Base-by-base conservation (phyloP, 1,140 invertebrate species). In the Batillaria attramentaria region DNA sequence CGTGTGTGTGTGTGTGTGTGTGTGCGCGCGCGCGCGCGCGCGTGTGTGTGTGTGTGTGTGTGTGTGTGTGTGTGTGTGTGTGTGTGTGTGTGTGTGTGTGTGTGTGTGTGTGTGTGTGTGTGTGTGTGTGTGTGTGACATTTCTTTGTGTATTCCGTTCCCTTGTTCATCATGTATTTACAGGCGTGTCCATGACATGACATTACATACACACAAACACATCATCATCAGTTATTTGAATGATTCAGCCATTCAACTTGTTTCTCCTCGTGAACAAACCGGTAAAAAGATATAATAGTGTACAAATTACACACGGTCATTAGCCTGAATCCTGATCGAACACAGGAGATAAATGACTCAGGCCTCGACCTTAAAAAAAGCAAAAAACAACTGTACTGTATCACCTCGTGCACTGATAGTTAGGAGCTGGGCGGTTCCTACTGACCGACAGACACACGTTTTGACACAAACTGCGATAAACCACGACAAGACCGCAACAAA, bases 31-130 rank as follows among this genome's bases (percentile, higher is more conserved):
- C 46, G 24, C 24, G 46, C 33, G 57, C n/a, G 3, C 33, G 57
- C 33, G n/a, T 62, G 16, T 20, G 57, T 3, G 1, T 62, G 57
- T n/a, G 57, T 62, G 57, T 24, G 24, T 60, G 57, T n/a, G 57
- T 62, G 57, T n/a, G 24, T 62, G 57, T n/a, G 1, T 62, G 57
- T n/a, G 57, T 62, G 3, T 3, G 57, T 62, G 1, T n/a, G 57
- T 62, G 57, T n/a, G 57, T 66, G n/a, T 33, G 62, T 66, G 62
- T 66, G 62, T 66, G 31, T 66, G 62, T 66, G 31, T 66, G 62
- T 66, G n/a, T 66, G n/a, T 35, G 57, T 62, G 57, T 62, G 28
- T 16, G 57, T 62, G 57, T 62, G 57, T 62, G 57, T 62, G 57
- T 62, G 57, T 62, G 57, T 62, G 57, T 62, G 57, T 2, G 10